phyloP scores from a whole-genome alignment of 1,140 invertebrate species.

The Colletes latitarsis region DNA sequence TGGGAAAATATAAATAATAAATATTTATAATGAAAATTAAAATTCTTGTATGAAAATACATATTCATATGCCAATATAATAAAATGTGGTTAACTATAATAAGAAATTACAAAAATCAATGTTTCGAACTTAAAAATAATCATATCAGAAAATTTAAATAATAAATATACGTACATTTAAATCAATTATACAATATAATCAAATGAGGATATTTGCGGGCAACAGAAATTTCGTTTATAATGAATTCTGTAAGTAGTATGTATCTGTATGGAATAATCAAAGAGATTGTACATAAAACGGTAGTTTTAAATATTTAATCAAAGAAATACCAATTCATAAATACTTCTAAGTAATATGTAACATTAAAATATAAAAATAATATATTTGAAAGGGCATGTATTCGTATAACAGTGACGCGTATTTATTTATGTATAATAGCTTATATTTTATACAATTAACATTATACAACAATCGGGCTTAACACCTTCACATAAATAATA shows the following conservation, averaged over 20 bases:
- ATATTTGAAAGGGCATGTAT: not conserved
- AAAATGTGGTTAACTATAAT: not conserved
- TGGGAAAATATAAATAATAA: not conserved
- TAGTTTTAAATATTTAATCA: not conserved
- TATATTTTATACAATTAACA: constrained; percentile 19
- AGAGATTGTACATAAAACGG: not conserved
- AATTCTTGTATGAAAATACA: not conserved
- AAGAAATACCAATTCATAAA: not conserved
- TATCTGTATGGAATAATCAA: not conserved
- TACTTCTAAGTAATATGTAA: not conserved
- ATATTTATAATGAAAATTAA: too few relatives aligned
- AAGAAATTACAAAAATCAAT: constrained; percentile 17
- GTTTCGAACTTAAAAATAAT: not conserved
- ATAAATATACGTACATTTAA: not conserved
- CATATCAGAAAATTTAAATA: not conserved
- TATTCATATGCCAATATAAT: not conserved
- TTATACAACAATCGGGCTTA: constrained; percentile 10
- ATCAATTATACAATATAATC: not conserved
- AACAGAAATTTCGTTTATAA: not conserved
- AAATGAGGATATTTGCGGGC: too few relatives aligned
- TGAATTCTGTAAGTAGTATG: not conserved
- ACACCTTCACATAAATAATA: constrained; percentile 19
- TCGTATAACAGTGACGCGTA: not conserved
- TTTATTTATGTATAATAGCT: not conserved
- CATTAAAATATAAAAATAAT: not conserved